Evolutionary conservation across 2,888 invertebrate genomes (phyloP), one percentile per base, ranked within the genome.

Genomic region (Catocala fraxini): DNA sequence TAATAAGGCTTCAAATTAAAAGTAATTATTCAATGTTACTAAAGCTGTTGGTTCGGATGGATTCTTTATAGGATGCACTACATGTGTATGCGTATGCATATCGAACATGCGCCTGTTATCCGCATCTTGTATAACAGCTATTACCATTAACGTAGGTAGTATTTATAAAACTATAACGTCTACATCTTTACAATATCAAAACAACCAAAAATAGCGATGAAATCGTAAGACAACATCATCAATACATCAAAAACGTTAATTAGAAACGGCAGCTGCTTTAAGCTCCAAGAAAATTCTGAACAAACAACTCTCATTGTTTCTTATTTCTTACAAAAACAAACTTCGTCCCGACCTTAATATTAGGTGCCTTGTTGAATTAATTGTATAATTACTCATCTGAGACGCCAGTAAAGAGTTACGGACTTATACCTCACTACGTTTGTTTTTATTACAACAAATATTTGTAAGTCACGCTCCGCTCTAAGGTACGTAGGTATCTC

Each of bases 311-410:
- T 77, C 83, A 82, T 87, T 89, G 88, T 88, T 88, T 85, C 85
- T 85, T 82, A 85, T 87, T 87, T 83, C 81, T 80, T 76, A 82
- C 81, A 81, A 85, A 86, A 89, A 87, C 86, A 88, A 88, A 87
- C 80, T 88, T 89, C 70, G 66, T 59, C 70, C 68, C 75, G 63
- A 75, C 82, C 77, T 81, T 85, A 83, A 86, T 82, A 88, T 86
- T 82, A 83, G 86, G 86, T 85, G 87, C 89, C 88, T 88, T 85
- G 86, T 87, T 88, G 85, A 88, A 89, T 89, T 90, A 89, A 90
- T 90, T 89, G 86, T 86, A 83, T 86, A 89, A 90, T 91, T 88
- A 85, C 83, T 89, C 87, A 87, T 85, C 83, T 71, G 74, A 70
- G 56, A 55, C 61, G 59, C 59, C 62, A 65, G 62, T 64, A 54